These are phyloP conservation scores for Rhinella marina DNA, from an alignment of 2,797 vertebrate species.

Conservation along the genomic window DNA sequence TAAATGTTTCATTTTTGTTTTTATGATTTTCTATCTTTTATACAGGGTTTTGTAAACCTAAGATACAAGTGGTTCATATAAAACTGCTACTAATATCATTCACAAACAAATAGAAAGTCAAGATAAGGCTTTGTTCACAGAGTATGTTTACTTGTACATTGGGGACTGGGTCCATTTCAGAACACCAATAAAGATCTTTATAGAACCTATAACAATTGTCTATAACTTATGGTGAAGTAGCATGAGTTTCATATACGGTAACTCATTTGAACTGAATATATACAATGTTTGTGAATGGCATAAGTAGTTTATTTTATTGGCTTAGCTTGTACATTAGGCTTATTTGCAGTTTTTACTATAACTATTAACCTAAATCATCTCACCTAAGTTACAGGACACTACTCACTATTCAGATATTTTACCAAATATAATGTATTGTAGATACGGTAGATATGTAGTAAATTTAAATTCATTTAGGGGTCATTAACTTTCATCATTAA, in stretches of 20 bases:
- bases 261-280: neutral
- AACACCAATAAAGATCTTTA: neutral
- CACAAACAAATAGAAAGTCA: conserved; percentile 1
- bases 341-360: neutral
- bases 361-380: neutral
- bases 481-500: neutral
- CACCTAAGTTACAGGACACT: neutral
- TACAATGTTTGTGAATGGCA: conserved; percentile 28
- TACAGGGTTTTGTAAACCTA: neutral
- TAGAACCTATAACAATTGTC: neutral
- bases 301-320: neutral
- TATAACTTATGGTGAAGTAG: neutral
- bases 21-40: neutral
- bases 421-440: neutral
- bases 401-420: neutral
- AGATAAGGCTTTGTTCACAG: neutral
- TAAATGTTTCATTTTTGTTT: conserved; percentile 16
- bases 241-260: neutral
- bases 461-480: neutral
- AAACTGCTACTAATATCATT: conserved; percentile 8
- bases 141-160: neutral
- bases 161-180: neutral
- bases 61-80: conserved; percentile 17
- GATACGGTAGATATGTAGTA: neutral
- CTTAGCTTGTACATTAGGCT: conserved; percentile 15